Percentiles rank a stretch among this genome's conserved stretches.
phyloP scores from a whole-genome alignment of 2,113 vertebrate species.

The Aptenodytes forsteri region DNA sequence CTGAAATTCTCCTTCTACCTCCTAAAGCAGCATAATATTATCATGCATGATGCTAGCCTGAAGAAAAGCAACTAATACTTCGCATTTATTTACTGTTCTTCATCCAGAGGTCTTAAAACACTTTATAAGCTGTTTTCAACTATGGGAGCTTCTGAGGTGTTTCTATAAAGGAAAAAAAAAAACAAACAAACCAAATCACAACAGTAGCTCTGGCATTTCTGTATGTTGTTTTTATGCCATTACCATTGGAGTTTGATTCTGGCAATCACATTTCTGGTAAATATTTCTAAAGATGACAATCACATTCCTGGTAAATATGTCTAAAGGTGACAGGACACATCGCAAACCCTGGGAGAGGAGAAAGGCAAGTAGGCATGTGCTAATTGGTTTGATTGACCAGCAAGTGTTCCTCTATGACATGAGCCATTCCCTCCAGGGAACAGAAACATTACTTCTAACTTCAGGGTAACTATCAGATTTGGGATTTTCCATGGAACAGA shows the following conservation, averaged over 20 bases:
- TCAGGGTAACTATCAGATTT: background rate
- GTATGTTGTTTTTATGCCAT: background rate
- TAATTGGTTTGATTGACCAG: background rate
- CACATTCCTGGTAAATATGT: background rate
- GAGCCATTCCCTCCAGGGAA: background rate
- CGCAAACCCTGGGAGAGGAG: background rate
- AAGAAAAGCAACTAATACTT: background rate
- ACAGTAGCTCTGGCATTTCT: background rate
- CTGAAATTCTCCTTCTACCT: background rate
- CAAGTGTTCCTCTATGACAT: background rate
- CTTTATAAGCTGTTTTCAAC: background rate
- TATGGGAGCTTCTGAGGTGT: background rate
- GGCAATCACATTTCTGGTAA: background rate
- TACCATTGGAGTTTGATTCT: background rate
- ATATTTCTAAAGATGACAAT: background rate
- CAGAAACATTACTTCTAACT: background rate
- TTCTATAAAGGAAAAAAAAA: background rate
- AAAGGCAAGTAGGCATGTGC: background rate
- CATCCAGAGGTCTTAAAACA: background rate
- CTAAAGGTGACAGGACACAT: background rate
- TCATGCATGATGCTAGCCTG: background rate
- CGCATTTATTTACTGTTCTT: background rate
- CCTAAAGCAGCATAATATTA: background rate
- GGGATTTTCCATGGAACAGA: background rate
- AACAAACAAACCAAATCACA: background rate